Evolutionary conservation across 1,140 invertebrate genomes (phyloP), one percentile per base, ranked within the genome.

Genomic region (Protaetia brevitarsis): DNA sequence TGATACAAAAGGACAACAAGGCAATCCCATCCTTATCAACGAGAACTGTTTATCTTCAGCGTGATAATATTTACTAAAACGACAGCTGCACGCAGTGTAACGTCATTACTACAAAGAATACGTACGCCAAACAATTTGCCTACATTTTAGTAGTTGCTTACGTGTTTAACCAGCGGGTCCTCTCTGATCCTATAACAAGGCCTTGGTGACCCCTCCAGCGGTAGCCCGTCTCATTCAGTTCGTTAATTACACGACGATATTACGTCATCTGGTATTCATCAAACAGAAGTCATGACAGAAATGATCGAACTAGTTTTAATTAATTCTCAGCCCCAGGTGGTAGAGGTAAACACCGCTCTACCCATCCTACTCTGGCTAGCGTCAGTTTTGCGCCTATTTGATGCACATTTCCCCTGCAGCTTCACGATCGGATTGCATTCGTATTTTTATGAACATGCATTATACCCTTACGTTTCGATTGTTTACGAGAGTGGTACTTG

Each of bases 251-350:
- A 16, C 13, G 29, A 28, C 27, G 30, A 59, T 29, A 59, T 59
- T 28, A 59, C 57, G 57, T 59, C 57, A 59, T 59, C 57, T 59
- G 57, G 57, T 28, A 59, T 59, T 59, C 11, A 27, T 59, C 57
- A 59, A 59, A 59, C 27, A 59, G 26, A 59, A 59, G 57, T 59
- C 57, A 59, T n/a, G 27, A 59, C 26, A 28, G 26, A 8, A 29
- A 30, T 28, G 57, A 59, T 59, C 57, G 57, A 59, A 59, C 57
- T 59, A 59, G 57, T 59, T 59, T 59, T 59, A 59, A 59, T 59
- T 59, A 59, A 59, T 59, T 59, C 57, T 28, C 11, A 6, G 57
- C 57, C 57, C 57, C 26, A 59, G 57, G 57, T 59, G 57, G 57
- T 59, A n/a, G 27, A 59, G 26, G 29, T 59, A 59, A 59, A 59